Evolutionary conservation across 1,140 invertebrate species (phyloP).

Genomic region (Stratiolaelaps scimitus): DNA sequence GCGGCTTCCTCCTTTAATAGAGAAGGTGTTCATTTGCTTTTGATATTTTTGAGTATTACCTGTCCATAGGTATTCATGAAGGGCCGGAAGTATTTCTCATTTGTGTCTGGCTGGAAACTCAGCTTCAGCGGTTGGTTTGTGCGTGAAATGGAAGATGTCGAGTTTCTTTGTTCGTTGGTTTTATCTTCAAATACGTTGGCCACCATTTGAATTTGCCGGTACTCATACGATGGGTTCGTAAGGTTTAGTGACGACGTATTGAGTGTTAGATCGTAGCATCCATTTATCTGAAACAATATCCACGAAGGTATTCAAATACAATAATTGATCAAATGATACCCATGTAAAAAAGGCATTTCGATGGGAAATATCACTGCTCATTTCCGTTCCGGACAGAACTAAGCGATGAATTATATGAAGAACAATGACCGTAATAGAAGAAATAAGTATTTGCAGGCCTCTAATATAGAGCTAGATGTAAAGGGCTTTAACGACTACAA

Average conservation of each 20-base stretch:
- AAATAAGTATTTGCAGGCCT: too few relatives aligned
- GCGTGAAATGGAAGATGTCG: conserved; percentile 42
- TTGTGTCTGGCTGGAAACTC: conserved; percentile 46
- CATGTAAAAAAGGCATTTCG: too few relatives aligned
- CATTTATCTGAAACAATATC: conserved; percentile 38
- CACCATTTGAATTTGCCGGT: conserved; percentile 44
- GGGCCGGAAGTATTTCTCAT: conserved; percentile 35
- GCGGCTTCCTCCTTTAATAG: too few relatives aligned
- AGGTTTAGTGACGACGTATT: conserved; percentile 41
- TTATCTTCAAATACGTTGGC: conserved; percentile 52
- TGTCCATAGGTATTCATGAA: conserved; percentile 22
- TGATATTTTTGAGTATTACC: conserved; percentile 37
- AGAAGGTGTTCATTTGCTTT: conserved; percentile 41
- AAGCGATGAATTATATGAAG: conserved; percentile 10
- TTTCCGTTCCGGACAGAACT: neutral
- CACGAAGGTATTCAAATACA: neutral
- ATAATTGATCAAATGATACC: too few relatives aligned
- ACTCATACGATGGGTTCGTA: conserved; percentile 44
- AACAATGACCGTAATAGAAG: conserved; percentile 35
- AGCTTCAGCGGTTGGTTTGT: conserved; percentile 47
- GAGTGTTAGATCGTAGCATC: conserved; percentile 45
- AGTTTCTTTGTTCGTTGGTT: conserved; percentile 50
- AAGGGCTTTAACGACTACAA: too few relatives aligned
- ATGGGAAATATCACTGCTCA: neutral
- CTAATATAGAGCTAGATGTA: too few relatives aligned